A percentile compares a stretch with the other conserved stretches of the same genome.
These are phyloP conservation scores for Paedocypris sp. DNA, from an alignment of 2,113 vertebrate genomes.

Conservation along the genomic window DNA sequence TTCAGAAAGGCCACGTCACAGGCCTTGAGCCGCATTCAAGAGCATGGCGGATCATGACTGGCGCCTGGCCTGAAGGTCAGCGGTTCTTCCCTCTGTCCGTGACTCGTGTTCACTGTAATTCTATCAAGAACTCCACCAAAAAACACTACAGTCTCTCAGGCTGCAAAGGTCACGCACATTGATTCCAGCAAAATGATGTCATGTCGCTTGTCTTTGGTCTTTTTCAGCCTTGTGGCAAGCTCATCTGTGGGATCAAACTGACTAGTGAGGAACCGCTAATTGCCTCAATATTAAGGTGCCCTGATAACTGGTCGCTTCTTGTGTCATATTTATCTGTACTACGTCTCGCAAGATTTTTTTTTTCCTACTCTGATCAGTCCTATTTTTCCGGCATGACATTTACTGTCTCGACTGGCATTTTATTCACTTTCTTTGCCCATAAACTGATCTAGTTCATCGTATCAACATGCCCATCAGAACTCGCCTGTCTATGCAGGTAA, in stretches of 20 bases:
- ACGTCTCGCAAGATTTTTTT: constrained; percentile 37
- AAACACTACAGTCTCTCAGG: constrained; percentile 30
- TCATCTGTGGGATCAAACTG: constrained; percentile 36
- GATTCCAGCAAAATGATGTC: constrained; percentile 44
- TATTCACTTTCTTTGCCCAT: constrained; percentile 33
- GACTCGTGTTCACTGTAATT: constrained; percentile 34
- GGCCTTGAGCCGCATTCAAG: background rate
- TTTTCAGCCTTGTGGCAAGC: constrained; percentile 9
- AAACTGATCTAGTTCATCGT: constrained; percentile 33
- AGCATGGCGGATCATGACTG: constrained; percentile 14
- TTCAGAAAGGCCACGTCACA: constrained; percentile 31
- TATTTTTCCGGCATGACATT: constrained; percentile 46
- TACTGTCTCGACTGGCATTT: constrained; percentile 53
- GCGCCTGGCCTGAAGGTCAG: constrained; percentile 29
- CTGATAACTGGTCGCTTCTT: constrained; percentile 41
- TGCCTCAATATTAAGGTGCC: constrained; percentile 46
- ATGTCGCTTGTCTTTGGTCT: constrained; percentile 33
- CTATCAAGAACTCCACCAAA: constrained; percentile 13
- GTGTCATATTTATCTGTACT: constrained; percentile 50
- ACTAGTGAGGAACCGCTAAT: constrained; percentile 40
- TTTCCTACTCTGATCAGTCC: constrained; percentile 23
- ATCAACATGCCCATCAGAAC: constrained; percentile 43
- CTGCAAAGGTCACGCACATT: constrained; percentile 47
- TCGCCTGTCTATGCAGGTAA: constrained; percentile 36
- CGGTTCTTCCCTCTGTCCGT: constrained; percentile 23